These are phyloP conservation scores for Mesorhabditis sp. DNA, from an alignment of 2,888 invertebrate genomes.

Conservation along the genomic window DNA sequence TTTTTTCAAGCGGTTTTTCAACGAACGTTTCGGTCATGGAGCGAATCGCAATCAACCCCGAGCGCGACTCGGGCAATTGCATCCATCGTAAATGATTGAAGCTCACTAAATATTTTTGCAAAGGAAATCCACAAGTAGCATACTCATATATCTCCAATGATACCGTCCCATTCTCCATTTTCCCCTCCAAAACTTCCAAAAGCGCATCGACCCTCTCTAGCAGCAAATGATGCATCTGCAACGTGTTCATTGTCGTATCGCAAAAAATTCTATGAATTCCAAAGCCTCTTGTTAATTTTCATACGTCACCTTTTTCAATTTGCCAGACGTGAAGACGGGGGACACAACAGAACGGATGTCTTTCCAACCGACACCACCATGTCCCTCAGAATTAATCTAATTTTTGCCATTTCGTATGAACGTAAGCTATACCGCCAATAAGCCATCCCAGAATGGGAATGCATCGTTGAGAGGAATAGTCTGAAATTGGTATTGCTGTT, in stretches of 20 bases:
- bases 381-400: neutral
- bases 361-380: conserved; percentile 64
- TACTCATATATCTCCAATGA: conserved; percentile 15
- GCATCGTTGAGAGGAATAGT: conserved; percentile 13
- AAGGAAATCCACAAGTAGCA: neutral
- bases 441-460: conserved; percentile 12
- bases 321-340: conserved; percentile 70
- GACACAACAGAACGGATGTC: conserved; percentile 68
- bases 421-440: conserved; percentile 9
- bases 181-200: conserved; percentile 10
- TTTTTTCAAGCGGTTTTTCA: too few species aligned
- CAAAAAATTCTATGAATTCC: neutral
- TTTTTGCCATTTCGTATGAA: neutral
- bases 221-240: conserved; percentile 11
- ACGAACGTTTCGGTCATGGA: neutral
- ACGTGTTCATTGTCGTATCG: neutral
- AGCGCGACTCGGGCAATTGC: conserved; percentile 12
- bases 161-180: conserved; percentile 7
- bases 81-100: conserved; percentile 15
- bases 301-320: conserved; percentile 63
- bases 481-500: neutral
- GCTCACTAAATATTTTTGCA: conserved; percentile 8
- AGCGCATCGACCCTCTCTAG: conserved; percentile 6
- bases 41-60: neutral
- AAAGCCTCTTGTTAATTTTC: neutral